Conservation (phyloP, 2,113 vertebrate species). For the Bothrops jararaca region DNA sequence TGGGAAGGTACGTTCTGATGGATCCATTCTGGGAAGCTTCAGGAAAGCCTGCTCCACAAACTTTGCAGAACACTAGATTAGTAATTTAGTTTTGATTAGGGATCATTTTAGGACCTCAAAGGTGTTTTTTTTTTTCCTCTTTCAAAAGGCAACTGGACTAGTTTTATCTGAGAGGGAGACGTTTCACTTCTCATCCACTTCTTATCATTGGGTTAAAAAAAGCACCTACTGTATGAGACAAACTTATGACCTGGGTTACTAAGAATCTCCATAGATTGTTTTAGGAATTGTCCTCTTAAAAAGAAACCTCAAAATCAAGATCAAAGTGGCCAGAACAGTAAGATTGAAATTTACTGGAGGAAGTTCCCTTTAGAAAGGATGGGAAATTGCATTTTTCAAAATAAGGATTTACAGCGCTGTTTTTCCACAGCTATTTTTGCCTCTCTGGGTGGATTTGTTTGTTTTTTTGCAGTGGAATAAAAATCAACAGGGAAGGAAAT, state of each 20-base stretch:
- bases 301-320: neutral
- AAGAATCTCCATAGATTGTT: no score
- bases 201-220: fast-evolving
- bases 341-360: neutral
- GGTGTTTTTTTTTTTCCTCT: neutral
- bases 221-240: no score
- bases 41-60: neutral
- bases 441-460: neutral
- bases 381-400: neutral
- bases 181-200: no score
- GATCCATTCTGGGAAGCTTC: neutral
- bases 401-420: neutral
- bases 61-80: neutral
- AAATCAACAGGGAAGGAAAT: neutral
- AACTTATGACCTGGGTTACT: no score
- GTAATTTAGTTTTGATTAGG: neutral
- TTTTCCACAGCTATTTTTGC: neutral
- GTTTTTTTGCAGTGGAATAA: neutral
- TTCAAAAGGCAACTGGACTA: neutral
- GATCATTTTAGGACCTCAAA: neutral
- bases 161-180: no score
- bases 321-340: no score
- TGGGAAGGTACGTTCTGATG: neutral
- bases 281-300: no score
- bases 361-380: neutral